phyloP scores from a whole-genome alignment of 2,113 vertebrate genomes.

The Oreochromis niloticus region DNA sequence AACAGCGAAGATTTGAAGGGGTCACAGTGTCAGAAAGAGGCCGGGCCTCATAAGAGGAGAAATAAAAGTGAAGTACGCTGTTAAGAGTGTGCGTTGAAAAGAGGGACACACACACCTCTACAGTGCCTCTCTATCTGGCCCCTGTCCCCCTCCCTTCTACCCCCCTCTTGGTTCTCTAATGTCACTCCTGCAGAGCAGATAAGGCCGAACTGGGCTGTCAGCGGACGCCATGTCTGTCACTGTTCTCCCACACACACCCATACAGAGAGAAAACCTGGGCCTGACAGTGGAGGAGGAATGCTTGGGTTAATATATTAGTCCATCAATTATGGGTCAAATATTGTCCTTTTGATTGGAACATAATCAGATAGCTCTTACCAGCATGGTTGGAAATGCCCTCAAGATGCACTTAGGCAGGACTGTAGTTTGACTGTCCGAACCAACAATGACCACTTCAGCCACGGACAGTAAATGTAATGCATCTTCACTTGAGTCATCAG shows the following conservation, averaged over 20 bases:
- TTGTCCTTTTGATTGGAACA: background rate
- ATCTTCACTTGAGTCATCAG: background rate
- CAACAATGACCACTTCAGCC: background rate
- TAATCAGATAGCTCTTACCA: constrained; percentile 14
- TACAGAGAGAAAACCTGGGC: background rate
- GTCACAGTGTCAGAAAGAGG: background rate
- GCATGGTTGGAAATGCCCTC: background rate
- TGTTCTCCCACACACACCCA: background rate
- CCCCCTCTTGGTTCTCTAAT: constrained; percentile 15
- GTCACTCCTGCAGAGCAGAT: constrained; percentile 54
- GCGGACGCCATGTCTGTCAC: constrained; percentile 26
- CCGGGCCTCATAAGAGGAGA: background rate
- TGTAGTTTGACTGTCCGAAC: background rate
- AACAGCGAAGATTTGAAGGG: background rate
- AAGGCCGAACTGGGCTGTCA: constrained; percentile 37
- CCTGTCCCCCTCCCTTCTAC: background rate
- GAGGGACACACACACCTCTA: background rate
- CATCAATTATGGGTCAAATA: background rate
- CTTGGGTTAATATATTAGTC: background rate
- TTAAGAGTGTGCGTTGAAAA: constrained; percentile 22
- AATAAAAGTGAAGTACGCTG: constrained; percentile 6
- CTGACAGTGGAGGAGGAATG: background rate
- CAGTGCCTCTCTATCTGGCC: background rate
- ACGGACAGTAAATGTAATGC: background rate
- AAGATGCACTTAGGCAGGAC: background rate